These are phyloP conservation scores for Eurosta solidaginis DNA, from an alignment of 1,140 invertebrate species.

Conservation along the genomic window DNA sequence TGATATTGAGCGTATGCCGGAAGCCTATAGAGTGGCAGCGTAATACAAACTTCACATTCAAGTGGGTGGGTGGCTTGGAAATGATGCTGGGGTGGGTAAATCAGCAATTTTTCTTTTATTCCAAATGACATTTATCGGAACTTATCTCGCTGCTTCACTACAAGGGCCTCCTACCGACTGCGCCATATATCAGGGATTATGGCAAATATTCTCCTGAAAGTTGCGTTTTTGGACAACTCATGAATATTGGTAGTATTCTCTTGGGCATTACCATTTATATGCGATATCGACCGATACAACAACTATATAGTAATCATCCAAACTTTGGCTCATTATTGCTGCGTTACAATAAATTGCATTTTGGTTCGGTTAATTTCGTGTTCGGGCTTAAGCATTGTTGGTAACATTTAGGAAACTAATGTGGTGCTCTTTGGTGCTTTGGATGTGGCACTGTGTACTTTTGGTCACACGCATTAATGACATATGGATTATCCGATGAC, in stretches of 20 bases:
- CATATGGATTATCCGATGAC: slow-evolving; percentile 67
- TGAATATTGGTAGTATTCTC: slow-evolving; percentile 72
- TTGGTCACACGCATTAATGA: slow-evolving; percentile 70
- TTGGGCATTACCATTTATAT: slow-evolving; percentile 64
- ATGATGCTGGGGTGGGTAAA: too few relatives aligned
- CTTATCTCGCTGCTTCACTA: slow-evolving; percentile 69
- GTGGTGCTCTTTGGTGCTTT: slow-evolving; percentile 75
- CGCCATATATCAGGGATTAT: slow-evolving; percentile 81
- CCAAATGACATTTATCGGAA: slow-evolving; percentile 65
- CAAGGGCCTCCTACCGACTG: slow-evolving; percentile 72
- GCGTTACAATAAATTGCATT: slow-evolving; percentile 65
- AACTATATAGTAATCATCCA: slow-evolving; percentile 57
- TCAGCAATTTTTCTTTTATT: slow-evolving; percentile 64
- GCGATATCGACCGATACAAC: slow-evolving; percentile 63
- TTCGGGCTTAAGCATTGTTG: slow-evolving; percentile 72
- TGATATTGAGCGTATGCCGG: too few relatives aligned
- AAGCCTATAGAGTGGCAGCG: too few relatives aligned
- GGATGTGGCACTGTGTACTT: slow-evolving; percentile 71
- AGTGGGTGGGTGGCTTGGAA: too few relatives aligned
- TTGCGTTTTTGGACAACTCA: slow-evolving; percentile 76
- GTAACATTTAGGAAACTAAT: slow-evolving; percentile 79
- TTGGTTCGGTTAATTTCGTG: slow-evolving; percentile 67
- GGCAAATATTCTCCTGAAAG: slow-evolving; percentile 76
- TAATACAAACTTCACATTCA: too few relatives aligned
- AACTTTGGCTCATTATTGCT: slow-evolving; percentile 53